Evolutionary conservation across 30 jellyfish, hydroid and myxozoan genomes (phyloP).

Genomic region (Aurelia sp.): DNA sequence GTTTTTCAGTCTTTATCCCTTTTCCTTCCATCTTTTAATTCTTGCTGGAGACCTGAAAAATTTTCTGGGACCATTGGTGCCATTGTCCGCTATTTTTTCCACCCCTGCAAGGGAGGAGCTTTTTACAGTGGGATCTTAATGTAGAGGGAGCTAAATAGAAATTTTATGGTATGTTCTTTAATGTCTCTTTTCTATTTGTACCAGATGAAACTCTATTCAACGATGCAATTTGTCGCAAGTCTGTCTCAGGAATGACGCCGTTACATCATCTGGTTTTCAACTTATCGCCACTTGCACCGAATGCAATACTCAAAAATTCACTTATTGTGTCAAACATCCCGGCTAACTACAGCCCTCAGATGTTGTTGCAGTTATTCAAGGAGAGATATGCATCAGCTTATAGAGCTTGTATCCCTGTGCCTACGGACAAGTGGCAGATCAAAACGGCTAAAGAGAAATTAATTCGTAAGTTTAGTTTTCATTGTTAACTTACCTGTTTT

Average conservation of each 20-base stretch:
- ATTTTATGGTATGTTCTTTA: too few relatives aligned
- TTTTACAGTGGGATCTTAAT: too few relatives aligned
- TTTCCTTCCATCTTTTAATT: too few relatives aligned
- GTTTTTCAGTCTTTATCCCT: too few relatives aligned
- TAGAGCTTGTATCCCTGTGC: conserved; percentile 92
- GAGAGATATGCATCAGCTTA: conserved; percentile 93
- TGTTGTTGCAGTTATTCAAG: conserved; percentile 90
- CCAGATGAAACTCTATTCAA: conserved; percentile 60
- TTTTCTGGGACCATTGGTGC: too few relatives aligned
- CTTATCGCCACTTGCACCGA: conserved; percentile 69
- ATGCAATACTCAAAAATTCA: conserved; percentile 67
- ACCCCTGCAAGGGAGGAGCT: too few relatives aligned
- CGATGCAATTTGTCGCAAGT: conserved; percentile 75
- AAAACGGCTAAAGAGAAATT: conserved; percentile 69
- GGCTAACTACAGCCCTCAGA: conserved; percentile 85
- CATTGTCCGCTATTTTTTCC: too few relatives aligned
- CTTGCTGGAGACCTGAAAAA: too few relatives aligned
- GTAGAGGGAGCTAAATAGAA: too few relatives aligned
- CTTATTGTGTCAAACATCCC: conserved; percentile 88
- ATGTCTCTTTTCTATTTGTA: background rate
- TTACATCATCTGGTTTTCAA: conserved; percentile 78
- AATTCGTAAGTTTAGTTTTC: conserved; percentile 47
- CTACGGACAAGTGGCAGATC: conserved; percentile 76
- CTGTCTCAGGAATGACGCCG: conserved; percentile 89
- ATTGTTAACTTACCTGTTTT: too few relatives aligned